Percentiles rank a stretch among this genome's conserved stretches.
These are phyloP conservation scores for Capreolus pygargus DNA, from an alignment of 2,113 vertebrate species.

Conservation along the genomic window DNA sequence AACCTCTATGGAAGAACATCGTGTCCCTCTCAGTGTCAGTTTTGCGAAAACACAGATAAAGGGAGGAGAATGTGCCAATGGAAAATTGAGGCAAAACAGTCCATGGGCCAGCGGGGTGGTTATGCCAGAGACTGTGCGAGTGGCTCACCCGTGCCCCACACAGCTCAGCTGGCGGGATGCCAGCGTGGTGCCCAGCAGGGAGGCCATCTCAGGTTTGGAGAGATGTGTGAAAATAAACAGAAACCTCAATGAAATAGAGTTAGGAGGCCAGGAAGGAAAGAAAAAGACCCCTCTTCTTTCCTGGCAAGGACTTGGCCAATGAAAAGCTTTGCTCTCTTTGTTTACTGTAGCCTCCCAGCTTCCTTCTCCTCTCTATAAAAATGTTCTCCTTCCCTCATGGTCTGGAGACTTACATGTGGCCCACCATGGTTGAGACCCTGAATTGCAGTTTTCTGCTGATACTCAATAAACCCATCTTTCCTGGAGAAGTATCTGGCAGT, in stretches of 20 bases:
- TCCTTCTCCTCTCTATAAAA: neutral
- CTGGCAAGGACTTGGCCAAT: neutral
- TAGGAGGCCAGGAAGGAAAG: neutral
- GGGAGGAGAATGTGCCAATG: neutral
- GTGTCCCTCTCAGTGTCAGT: neutral
- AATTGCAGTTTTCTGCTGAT: neutral
- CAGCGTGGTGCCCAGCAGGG: neutral
- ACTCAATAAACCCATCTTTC: neutral
- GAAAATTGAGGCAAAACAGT: constrained; percentile 53
- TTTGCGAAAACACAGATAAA: constrained; percentile 46
- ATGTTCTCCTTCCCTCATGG: neutral
- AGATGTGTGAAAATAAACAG: neutral
- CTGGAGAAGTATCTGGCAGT: neutral
- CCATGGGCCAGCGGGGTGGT: neutral
- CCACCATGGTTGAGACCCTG: neutral
- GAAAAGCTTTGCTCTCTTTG: neutral
- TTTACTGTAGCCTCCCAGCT: neutral
- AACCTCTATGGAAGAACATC: neutral
- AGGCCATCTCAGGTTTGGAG: neutral
- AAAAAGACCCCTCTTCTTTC: neutral
- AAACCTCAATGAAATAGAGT: neutral
- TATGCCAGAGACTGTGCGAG: constrained; percentile 31
- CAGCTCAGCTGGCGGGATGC: neutral
- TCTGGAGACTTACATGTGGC: neutral
- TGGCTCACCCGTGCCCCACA: neutral